These are phyloP conservation scores for Pseudoatta argentina DNA, from an alignment of 1,140 invertebrate genomes.

Conservation along the genomic window DNA sequence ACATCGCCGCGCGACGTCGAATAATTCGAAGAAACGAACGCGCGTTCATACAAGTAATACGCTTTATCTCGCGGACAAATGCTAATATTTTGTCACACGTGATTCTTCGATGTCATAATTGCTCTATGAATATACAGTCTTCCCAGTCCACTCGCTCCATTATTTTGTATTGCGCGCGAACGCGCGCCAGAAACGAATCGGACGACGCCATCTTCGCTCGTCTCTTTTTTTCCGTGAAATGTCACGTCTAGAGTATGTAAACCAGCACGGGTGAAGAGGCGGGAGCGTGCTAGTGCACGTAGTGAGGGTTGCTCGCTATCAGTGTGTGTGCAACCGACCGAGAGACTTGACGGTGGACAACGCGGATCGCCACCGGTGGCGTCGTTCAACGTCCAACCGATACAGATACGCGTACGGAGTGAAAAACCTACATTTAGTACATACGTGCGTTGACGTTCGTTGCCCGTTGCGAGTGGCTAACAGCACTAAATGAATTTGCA, in stretches of 20 bases:
- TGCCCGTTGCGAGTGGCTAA: constrained; percentile 44
- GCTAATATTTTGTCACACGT: not conserved
- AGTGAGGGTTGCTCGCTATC: not conserved
- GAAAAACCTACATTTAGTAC: not conserved
- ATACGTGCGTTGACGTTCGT: not conserved
- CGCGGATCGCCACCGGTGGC: constrained; percentile 13
- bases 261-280: not conserved
- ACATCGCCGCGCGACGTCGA: not conserved
- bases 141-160: not conserved
- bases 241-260: not conserved
- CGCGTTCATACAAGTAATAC: not conserved
- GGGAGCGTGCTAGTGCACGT: not conserved
- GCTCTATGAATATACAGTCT: too few relatives aligned
- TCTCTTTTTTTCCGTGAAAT: not conserved
- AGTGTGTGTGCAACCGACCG: not conserved
- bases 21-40: not conserved
- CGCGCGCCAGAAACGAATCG: not conserved
- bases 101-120: not conserved
- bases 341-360: too few relatives aligned
- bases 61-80: not conserved
- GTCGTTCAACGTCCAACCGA: constrained; percentile 33
- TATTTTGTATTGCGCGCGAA: not conserved
- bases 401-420: not conserved
- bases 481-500: constrained; percentile 73
- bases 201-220: constrained; percentile 19